Base-by-base conservation (phyloP, 1,140 invertebrate species). In the Branchinecta lindahli region DNA sequence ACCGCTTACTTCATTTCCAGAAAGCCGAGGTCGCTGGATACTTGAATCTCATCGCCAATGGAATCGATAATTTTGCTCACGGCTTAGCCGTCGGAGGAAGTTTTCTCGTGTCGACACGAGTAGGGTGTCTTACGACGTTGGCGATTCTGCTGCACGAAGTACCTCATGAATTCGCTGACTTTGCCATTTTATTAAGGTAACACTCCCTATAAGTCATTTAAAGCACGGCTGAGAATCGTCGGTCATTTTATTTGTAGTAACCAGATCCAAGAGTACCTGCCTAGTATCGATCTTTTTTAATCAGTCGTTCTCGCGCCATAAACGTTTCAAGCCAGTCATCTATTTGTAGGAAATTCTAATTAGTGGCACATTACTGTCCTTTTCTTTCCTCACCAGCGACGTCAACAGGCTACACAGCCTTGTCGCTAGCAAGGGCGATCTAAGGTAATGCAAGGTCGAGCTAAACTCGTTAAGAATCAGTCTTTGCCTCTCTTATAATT, bases 41-140 rank as follows among this genome's bases (percentile, higher is more conserved):
- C 78, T 80, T 98, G 68, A 98, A 98, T 81, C 81, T 98, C 67
- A 80, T 96, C 78, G 94, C 95, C 7, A 98, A 98, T 79, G 88
- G 89, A 9, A 93, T 98, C 69, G 95, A 98, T 77, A 98, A 98
- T 81, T 98, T 98, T 80, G 96, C 93, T 0, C 95, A 98, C 79
- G 96, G 95, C 0, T 81, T 98, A 66, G 94, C 95, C 0, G 88
- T 98, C 2, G 94, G 91, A n/a, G 94, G 91, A 0, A 93, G 92
- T 33, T 98, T 96, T 81, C 81, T 96, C 8, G 89, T 96, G 8
- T 90, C 88, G 6, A 87, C 88, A 74, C 79, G 92, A 76, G 86
- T 95, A 65, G 96, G 96, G 8, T 76, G 90, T 7, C 81, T 97
- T 7, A 97, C 94, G 8, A 97, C 94, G 0, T 86, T 94, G 74